Conservation (phyloP, 1,140 invertebrate genomes). For the Drosophila yakuba region DNA sequence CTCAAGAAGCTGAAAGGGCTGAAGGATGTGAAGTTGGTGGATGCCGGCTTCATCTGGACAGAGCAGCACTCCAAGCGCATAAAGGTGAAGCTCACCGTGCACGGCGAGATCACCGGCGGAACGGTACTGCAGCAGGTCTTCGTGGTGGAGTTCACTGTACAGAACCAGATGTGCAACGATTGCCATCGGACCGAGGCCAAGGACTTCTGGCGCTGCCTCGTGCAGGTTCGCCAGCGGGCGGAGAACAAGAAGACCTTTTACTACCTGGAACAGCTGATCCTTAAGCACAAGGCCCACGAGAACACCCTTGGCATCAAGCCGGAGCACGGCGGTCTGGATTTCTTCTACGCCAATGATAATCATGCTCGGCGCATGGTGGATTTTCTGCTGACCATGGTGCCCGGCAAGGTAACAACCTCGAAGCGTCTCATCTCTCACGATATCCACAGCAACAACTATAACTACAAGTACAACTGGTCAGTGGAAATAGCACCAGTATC, state of each 20-base stretch:
- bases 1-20: conserved; percentile 97
- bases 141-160: conserved; percentile 96
- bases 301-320: conserved; percentile 97
- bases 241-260: conserved; percentile 99
- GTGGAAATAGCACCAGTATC: conserved; percentile 99
- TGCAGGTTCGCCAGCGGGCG: conserved; percentile 94
- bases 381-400: conserved; percentile 94
- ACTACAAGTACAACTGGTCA: conserved; percentile 97
- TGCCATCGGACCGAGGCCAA: conserved; percentile 99
- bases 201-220: conserved; percentile 97
- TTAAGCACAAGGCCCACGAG: conserved; percentile 97
- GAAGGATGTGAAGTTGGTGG: conserved; percentile 94
- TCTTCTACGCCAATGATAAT: conserved; percentile 95
- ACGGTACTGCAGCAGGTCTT: conserved; percentile 96
- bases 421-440: conserved; percentile 99
- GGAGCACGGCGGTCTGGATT: conserved; percentile 97
- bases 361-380: conserved; percentile 98
- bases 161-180: conserved; percentile 98
- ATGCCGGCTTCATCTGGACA: conserved; percentile 99
- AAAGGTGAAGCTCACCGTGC: conserved; percentile 98
- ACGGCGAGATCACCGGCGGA: conserved; percentile 95
- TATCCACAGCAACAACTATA: conserved; percentile 97
- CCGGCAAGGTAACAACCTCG: conserved; percentile 93
- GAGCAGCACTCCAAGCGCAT: conserved; percentile 99
- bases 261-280: conserved; percentile 98